Percentiles rank a stretch among this genome's conserved stretches.
Conservation (phyloP, 2,113 vertebrate genomes). For the Callocephalon fimbriatum region DNA sequence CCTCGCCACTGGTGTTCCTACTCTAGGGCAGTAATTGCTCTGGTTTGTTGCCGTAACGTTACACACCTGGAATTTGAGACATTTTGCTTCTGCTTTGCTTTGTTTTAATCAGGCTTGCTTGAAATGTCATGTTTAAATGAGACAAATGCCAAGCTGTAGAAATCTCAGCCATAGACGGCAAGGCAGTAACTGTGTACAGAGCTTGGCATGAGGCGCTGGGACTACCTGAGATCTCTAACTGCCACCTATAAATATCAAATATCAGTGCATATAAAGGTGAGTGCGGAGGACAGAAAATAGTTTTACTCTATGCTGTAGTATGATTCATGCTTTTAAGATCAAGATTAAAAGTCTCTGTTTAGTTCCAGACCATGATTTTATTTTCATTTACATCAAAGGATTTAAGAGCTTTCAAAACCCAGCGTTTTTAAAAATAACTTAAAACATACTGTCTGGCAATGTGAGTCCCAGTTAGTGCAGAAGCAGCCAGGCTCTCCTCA, state of each 20-base stretch:
- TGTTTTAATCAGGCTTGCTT: conserved; percentile 27
- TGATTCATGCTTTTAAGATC: conserved; percentile 42
- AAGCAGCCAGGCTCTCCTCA: conserved; percentile 4
- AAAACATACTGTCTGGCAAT: conserved; percentile 55
- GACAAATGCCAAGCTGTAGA: conserved; percentile 7
- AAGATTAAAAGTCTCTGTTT: conserved; percentile 53
- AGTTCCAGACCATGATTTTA: conserved; percentile 44
- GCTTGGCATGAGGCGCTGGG: background rate
- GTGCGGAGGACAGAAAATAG: background rate
- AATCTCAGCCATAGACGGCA: background rate
- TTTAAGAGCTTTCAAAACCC: conserved; percentile 58
- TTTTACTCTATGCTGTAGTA: background rate
- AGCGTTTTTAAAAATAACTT: conserved; percentile 63
- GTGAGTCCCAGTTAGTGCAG: conserved; percentile 6
- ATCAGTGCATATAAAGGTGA: background rate
- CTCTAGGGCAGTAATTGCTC: background rate
- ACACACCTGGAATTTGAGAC: conserved; percentile 3
- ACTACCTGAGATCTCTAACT: conserved; percentile 38
- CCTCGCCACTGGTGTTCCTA: background rate
- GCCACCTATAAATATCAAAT: conserved; percentile 26
- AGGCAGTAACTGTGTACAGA: background rate
- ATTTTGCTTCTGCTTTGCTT: conserved; percentile 20
- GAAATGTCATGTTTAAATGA: conserved; percentile 52
- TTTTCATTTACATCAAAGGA: conserved; percentile 69
- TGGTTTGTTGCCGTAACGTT: background rate